These are phyloP conservation scores for Agrotis clavis DNA, from an alignment of 2,888 invertebrate species.

Conservation along the genomic window DNA sequence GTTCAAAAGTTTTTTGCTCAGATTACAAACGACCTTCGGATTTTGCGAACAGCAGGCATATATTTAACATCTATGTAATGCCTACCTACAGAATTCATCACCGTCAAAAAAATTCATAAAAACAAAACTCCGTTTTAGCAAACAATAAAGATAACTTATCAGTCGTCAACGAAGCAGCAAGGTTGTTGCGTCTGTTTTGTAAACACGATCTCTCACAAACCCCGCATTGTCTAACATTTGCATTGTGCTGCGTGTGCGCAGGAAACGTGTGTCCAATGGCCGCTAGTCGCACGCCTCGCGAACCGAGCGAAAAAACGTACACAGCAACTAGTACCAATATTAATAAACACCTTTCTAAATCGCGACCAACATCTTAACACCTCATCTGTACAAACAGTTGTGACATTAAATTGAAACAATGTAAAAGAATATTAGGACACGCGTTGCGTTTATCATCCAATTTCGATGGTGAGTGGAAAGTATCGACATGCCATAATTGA, in stretches of 20 bases:
- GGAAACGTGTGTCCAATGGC: slow-evolving; percentile 73
- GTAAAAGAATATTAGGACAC: slow-evolving; percentile 20
- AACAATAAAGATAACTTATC: slow-evolving; percentile 67
- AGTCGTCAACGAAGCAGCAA: slow-evolving; percentile 69
- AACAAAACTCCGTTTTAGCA: slow-evolving; percentile 52
- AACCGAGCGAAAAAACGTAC: slow-evolving; percentile 39
- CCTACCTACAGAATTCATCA: slow-evolving; percentile 24
- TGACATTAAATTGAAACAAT: slow-evolving; percentile 65
- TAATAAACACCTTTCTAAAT: slow-evolving; percentile 71
- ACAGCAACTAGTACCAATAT: slow-evolving; percentile 38
- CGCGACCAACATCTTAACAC: slow-evolving; percentile 65
- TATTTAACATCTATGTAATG: neutral
- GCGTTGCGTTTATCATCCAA: slow-evolving; percentile 32
- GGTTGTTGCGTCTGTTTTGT: slow-evolving; percentile 77
- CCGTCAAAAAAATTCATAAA: slow-evolving; percentile 34
- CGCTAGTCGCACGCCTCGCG: slow-evolving; percentile 54
- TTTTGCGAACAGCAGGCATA: slow-evolving; percentile 8
- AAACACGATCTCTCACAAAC: slow-evolving; percentile 74
- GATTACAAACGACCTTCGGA: neutral
- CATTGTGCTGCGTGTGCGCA: slow-evolving; percentile 74
- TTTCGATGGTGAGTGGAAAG: slow-evolving; percentile 22
- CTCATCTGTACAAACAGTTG: slow-evolving; percentile 70
- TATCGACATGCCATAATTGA: slow-evolving; percentile 65
- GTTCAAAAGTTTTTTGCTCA: neutral
- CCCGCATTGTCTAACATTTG: slow-evolving; percentile 76